Conservation (phyloP, 2,888 invertebrate genomes). For the Sabatieria punctata region DNA sequence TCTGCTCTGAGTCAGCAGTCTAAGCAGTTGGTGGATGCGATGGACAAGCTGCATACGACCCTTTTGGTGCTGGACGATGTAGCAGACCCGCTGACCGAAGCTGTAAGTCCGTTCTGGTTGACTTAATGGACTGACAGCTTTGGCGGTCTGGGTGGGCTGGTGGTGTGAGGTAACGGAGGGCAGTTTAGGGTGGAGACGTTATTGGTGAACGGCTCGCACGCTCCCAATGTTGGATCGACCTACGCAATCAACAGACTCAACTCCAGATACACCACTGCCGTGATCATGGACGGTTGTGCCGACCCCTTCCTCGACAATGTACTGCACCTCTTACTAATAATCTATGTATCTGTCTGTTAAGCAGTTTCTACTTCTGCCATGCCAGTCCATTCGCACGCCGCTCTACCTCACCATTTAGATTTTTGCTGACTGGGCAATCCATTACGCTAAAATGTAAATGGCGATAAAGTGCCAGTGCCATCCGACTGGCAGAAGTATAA, state of each 20-base stretch:
- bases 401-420: no score
- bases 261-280: slow-evolving; percentile 45
- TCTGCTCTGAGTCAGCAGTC: neutral
- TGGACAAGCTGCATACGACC: slow-evolving; percentile 1
- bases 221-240: slow-evolving; percentile 45
- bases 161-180: neutral
- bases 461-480: no score
- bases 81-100: slow-evolving; percentile 5
- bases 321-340: slow-evolving; percentile 34
- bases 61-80: slow-evolving; percentile 7
- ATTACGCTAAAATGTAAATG: no score
- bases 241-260: slow-evolving; percentile 3
- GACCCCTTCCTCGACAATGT: slow-evolving; percentile 65
- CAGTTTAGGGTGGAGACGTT: slow-evolving; percentile 47
- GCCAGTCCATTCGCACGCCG: no score
- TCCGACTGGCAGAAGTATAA: no score
- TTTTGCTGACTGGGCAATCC: no score
- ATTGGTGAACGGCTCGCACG: slow-evolving; percentile 55
- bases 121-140: no score
- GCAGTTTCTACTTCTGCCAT: no score
- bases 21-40: neutral
- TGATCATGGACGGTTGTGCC: slow-evolving; percentile 60
- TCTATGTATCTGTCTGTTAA: no score
- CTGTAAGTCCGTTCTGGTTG: slow-evolving; percentile 1
- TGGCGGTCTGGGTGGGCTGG: no score